Evolutionary conservation across 2,797 vertebrate genomes (phyloP), one percentile per base, ranked within the genome.

Genomic region (Notolabrus celidotus): DNA sequence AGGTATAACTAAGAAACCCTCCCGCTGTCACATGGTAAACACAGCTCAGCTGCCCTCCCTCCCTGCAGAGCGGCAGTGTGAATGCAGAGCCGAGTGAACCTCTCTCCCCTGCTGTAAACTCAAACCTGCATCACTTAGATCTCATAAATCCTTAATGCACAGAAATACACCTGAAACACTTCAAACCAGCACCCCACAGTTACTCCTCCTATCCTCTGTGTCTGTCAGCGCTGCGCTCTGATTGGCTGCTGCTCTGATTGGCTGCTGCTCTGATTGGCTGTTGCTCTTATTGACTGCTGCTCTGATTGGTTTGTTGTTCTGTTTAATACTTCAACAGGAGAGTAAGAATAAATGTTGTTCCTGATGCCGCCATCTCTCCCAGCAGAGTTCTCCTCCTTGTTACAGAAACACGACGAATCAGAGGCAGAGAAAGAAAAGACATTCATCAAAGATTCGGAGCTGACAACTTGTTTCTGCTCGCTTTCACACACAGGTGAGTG

Each of bases 61-160:
- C 4, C 33, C 64, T 4, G 16, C 79, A 45, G 61, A 59, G 64
- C 64, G 46, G 15, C 55, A 49, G 67, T 56, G 54, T 74, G 74
- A 55, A 36, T 65, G 27, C 23, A 52, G 46, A 52, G 67, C 68
- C 59, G 52, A 75, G 51, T 49, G 52, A 77, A 70, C 47, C 59
- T 61, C 61, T 79, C 61, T 79, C 64, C 68, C 49, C 63, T 73
- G 73, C 70, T 82, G 72, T 67, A 80, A 74, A 87, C 78, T 74
- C 67, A 71, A 71, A 77, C 59, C 64, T 79, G 65, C 74, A 71
- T 82, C 79, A 80, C 81, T 89, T 89, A 83, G 82, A 82, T 76
- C 62, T 31, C 36, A 81, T 89, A 46, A 86, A 90, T 89, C 66
- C 42, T 88, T 90, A 74, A 86, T 83, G 66, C 62, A 36, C 33